Percentiles rank a stretch among this genome's conserved stretches.
Conservation (phyloP, 2,113 vertebrate species). For the Hypocryptadius cinnamomeus region DNA sequence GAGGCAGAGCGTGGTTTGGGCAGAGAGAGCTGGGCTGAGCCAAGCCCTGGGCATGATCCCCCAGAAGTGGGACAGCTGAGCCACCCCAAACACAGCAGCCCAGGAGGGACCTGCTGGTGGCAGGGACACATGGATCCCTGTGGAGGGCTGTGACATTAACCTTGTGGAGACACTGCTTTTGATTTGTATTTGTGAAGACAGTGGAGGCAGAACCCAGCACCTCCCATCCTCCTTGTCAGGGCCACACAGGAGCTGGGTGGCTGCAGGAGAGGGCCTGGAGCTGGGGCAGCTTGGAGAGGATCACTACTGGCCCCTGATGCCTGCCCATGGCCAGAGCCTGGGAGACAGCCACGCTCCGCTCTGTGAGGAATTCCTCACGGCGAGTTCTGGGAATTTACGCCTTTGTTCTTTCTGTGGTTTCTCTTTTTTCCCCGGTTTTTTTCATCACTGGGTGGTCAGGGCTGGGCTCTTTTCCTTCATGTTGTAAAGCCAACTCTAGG, state of each 20-base stretch:
- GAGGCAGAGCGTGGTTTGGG: neutral
- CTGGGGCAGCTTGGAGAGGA: neutral
- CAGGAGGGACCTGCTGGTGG: neutral
- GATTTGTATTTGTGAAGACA: accelerated
- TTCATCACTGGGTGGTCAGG: conserved; percentile 23
- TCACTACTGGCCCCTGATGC: neutral
- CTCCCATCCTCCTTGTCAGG: neutral
- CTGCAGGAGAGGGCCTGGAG: neutral
- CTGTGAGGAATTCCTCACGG: neutral
- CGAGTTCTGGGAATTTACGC: neutral
- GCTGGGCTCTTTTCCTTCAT: neutral
- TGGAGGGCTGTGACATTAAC: neutral
- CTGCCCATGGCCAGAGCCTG: neutral
- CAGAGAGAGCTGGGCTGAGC: neutral
- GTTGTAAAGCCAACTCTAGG: neutral
- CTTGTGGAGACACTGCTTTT: neutral
- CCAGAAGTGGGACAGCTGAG: neutral
- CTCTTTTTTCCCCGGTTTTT: neutral
- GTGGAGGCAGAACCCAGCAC: neutral
- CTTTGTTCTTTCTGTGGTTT: conserved; percentile 31
- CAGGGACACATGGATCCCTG: neutral
- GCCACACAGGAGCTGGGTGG: neutral
- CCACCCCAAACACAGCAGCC: neutral
- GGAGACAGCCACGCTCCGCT: neutral
- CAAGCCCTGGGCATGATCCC: neutral